Evolutionary conservation across 2,113 vertebrate genomes (phyloP), one percentile per base, ranked within the genome.

Genomic region (Dicentrarchus labrax): DNA sequence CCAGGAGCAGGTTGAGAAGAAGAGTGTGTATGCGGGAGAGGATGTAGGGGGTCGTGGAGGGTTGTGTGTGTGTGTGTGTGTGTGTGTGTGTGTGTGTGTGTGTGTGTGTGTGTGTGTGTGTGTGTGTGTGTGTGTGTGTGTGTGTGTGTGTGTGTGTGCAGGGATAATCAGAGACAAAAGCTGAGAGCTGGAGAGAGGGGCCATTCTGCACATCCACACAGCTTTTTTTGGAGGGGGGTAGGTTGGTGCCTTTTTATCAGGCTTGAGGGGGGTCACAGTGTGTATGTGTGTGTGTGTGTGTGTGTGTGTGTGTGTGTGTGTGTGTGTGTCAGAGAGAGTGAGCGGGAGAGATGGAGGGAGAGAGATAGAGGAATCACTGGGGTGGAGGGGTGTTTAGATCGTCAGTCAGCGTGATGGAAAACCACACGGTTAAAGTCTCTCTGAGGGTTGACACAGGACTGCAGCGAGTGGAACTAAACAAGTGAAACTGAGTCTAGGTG

Each of bases 321-420:
- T 71, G 67, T 72, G 78, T 71, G 57, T 61, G 56, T 69, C 64
- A 64, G 43, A 66, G 68, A 62, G 78, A 70, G 69, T 51, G 68
- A 72, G 76, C 60, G 17, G 71, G 75, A 61, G 83, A 91, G 91
- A 92, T 89, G 80, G 79, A 86, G 79, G 56, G 66, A 86, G 65
- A 83, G 86, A 77, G 88, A 93, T 89, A 89, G 88, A 90, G 77
- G 88, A 90, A 89, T 86, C 87, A 88, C 87, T 89, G 82, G 84
- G 87, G 89, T 92, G 92, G 92, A 92, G 79, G 81, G 88, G 51
- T 90, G 86, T 91, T 92, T 76, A 91, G 89, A 93, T 90, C 83
- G 86, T 86, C 90, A 90, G 88, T 93, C 88, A 93, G 86, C 24
- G 75, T 93, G 91, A 92, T 93, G 88, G 91, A 91, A 89, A 94